Base-by-base conservation (phyloP, 2,888 invertebrate species). In the Eristalis arbustorum region DNA sequence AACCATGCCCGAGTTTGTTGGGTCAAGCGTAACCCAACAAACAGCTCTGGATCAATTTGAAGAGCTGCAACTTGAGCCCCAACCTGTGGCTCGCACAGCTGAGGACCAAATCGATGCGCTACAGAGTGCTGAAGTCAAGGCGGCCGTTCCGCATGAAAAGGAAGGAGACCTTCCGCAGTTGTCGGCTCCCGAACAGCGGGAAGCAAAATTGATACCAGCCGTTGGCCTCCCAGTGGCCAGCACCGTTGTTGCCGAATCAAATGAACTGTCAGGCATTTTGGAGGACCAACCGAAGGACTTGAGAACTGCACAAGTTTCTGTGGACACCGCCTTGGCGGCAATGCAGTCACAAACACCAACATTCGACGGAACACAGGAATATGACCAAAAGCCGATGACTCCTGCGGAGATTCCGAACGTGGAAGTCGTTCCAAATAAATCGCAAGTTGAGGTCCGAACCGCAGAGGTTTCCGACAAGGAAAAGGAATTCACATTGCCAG, bases 141-240 rank as follows among this genome's bases (percentile, higher is more conserved):
- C 88, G 10, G 77, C 83, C 3, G 28, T 90, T n/a, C 23, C 88
- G 1, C 73, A 90, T 14, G 92, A 92, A 28, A 90, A 90, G 10
- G 92, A 91, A 88, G 64, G 63, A n/a, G 42, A 88, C 6, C 71
- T 90, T 0, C 13, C 68, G n/a, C 0, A 59, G 1, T 69, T 76
- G 89, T 18, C 64, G 72, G 6, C 88, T 77, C 23, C 3, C 11
- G 11, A 90, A 89, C n/a, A 22, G 10, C 67, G 80, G 14, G 88
- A 82, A 37, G 91, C 90, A 0, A 81, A 63, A 2, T 14, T 89
- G 2, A 80, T 85, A 42, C 69, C 89, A 5, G 91, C 93, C 2
- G 93, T 93, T 88, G 92, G 94, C 2, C 91, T 95, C 1, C 93
- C 94, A 59, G 94, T 94, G 0, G 92, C 94, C 64, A 91, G 94